Evolutionary conservation across 1,140 invertebrate species (phyloP), one percentile per base, ranked within the genome.

Genomic region (Eupeodes corollae): DNA sequence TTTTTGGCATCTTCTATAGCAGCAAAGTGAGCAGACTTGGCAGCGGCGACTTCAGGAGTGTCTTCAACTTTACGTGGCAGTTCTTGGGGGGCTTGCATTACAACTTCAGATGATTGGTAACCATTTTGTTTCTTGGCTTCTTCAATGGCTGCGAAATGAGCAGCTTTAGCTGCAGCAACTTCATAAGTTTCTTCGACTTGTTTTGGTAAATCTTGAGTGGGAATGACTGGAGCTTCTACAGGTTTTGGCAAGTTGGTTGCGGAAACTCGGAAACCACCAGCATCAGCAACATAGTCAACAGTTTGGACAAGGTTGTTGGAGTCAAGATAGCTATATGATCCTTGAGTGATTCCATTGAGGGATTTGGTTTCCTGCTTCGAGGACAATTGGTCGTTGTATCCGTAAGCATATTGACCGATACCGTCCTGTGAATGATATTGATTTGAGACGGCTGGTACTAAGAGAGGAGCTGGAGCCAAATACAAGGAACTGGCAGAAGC

Each of bases 351-450:
- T 32, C 79, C 79, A 52, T 80, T 77, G 9, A 69, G 58, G 21
- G 73, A 72, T 55, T 70, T 75, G 14, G 66, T 60, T 65, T 82
- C 79, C 48, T 70, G 59, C 65, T 80, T 80, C 40, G 77, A 62
- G 32, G 77, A 78, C 47, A 73, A 69, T 1, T 70, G 74, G 35
- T 74, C 74, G 13, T 69, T 60, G 57, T 81, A 81, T 3, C 76
- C 78, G 53, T 80, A 82, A 45, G 69, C 70, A 59, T 79, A 79
- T 49, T 79, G 73, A 3, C 79, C 79, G 11, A 71, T 58, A 32
- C 61, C 68, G 56, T 80, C 78, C 56, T 82, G 78, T 21, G 73
- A 58, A 58, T 79, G 76, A 57, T 74, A 75, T 59, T 76, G 73
- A 16, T 13, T 42, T 11, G 30, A 8, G 34, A 33, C 3, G 5